A percentile compares a stretch with the other conserved stretches of the same genome.
These are phyloP conservation scores for Pterostichus madidus DNA, from an alignment of 2,888 invertebrate species.

Conservation along the genomic window DNA sequence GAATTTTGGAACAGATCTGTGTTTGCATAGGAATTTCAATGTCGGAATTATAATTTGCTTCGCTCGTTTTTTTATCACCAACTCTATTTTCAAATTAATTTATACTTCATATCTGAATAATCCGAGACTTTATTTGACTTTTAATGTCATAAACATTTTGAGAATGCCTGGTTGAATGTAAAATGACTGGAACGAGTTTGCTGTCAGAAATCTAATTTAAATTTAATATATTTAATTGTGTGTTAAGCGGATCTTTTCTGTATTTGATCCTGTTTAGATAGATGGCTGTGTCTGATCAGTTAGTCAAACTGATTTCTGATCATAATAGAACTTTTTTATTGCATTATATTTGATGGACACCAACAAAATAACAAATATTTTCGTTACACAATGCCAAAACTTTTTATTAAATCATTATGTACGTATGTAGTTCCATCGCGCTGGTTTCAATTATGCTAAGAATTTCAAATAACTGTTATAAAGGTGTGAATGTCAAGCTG, in stretches of 20 bases:
- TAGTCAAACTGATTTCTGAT: constrained; percentile 30
- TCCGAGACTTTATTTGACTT: constrained; percentile 24
- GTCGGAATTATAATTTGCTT: constrained; percentile 16
- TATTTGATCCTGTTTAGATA: constrained; percentile 48
- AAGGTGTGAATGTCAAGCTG: constrained; percentile 32
- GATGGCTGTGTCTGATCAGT: constrained; percentile 40
- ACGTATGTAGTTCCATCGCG: too few species aligned
- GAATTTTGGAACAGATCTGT: constrained; percentile 65
- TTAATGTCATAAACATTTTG: constrained; percentile 23
- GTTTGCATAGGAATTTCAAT: constrained; percentile 62
- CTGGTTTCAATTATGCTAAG: too few species aligned
- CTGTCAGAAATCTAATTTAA: constrained; percentile 53
- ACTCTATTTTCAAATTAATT: constrained; percentile 39
- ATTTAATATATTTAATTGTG: constrained; percentile 54
- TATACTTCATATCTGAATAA: constrained; percentile 20
- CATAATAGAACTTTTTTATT: constrained; percentile 9
- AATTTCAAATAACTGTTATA: too few species aligned
- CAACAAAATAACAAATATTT: constrained; percentile 40
- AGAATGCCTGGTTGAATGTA: constrained; percentile 17
- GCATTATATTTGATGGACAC: constrained; percentile 26
- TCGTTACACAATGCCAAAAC: too few species aligned
- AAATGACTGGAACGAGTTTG: constrained; percentile 8
- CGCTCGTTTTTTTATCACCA: constrained; percentile 6
- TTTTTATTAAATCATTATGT: too few species aligned
- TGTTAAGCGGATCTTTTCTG: constrained; percentile 44